phyloP scores from a whole-genome alignment of 2,113 vertebrate genomes.

The Hyperopisus bebe region DNA sequence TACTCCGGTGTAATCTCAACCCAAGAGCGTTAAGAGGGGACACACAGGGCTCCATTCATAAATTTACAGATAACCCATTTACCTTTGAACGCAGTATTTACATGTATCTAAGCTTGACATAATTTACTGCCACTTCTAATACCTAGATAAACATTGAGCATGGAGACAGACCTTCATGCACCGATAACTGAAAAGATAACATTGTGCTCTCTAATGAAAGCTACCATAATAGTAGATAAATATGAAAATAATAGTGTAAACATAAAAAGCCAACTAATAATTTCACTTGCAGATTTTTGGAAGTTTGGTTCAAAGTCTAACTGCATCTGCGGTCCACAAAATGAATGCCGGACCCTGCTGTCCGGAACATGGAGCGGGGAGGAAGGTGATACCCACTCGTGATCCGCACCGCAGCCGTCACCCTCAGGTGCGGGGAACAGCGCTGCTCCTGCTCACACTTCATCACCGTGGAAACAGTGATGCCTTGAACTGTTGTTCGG shows the following conservation, averaged over 20 bases:
- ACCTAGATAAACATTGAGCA: neutral
- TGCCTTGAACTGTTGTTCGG: slow-evolving; percentile 48
- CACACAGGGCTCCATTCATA: neutral
- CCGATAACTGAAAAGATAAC: neutral
- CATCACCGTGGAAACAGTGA: slow-evolving; percentile 72
- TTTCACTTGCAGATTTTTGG: neutral
- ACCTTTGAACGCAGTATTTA: neutral
- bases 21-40: neutral
- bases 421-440: slow-evolving; percentile 65
- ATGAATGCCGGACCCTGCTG: no score
- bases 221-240: neutral
- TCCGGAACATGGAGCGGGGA: neutral
- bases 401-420: slow-evolving; percentile 54
- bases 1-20: neutral
- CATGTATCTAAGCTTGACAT: neutral
- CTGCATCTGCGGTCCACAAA: neutral
- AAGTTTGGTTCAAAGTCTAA: neutral
- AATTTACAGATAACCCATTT: neutral
- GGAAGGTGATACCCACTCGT: slow-evolving; percentile 51
- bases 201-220: neutral
- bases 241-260: neutral
- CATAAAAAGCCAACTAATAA: neutral
- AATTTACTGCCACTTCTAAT: neutral
- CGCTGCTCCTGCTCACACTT: slow-evolving; percentile 53
- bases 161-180: neutral